Percentiles rank a stretch among this genome's conserved stretches.
Conservation (phyloP, 2,797 vertebrate genomes). For the Darevskia nairensis region DNA sequence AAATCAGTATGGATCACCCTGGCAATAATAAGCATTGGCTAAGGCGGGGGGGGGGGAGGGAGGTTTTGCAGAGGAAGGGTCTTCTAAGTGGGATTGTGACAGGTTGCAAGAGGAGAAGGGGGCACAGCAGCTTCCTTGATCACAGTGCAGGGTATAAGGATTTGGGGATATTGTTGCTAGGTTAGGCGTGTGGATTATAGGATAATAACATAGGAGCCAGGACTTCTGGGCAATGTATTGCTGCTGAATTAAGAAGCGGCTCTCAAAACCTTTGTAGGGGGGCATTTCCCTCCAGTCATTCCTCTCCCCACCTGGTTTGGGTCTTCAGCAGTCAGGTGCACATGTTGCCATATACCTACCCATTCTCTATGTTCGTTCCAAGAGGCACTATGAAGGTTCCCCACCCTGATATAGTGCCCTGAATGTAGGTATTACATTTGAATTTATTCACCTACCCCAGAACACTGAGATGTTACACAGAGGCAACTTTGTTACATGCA, state of each 20-base stretch:
- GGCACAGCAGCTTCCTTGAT: neutral
- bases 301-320: neutral
- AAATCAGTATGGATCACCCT: slow-evolving; percentile 6
- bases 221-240: neutral
- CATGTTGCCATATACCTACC: no score
- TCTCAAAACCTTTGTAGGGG: neutral
- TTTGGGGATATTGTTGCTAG: neutral
- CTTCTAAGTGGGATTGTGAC: neutral
- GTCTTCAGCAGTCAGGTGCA: neutral
- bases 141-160: neutral
- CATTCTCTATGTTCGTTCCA: no score
- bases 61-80: neutral
- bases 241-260: neutral
- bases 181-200: neutral
- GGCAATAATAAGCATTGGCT: neutral
- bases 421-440: neutral
- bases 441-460: neutral
- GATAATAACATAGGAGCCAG: neutral
- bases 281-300: neutral
- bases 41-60: neutral
- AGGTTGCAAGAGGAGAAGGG: neutral
- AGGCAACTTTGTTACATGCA: slow-evolving; percentile 2
- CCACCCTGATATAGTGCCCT: neutral
- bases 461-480: neutral
- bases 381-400: neutral